Evolutionary conservation across 2,888 invertebrate genomes (phyloP), one percentile per base, ranked within the genome.

Genomic region (Dynastes grantii): DNA sequence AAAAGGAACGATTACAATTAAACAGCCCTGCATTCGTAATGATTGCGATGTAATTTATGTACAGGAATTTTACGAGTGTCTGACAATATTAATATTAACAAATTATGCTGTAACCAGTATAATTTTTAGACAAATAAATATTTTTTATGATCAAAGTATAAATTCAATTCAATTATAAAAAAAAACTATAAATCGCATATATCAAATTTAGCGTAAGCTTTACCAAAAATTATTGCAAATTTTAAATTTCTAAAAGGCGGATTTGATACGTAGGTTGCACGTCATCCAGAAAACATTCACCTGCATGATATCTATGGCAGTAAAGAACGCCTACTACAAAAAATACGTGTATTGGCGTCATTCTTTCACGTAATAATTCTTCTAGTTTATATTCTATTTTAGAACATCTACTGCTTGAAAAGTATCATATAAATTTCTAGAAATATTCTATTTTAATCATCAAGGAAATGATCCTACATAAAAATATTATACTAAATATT

Each of bases 271-370:
- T 45, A 75, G 45, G 22, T 5, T 22, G 11, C n/a, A 75, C 73
- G 73, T 75, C 73, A 75, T 29, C 22, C 45, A 16, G 40, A 75
- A 75, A 61, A 13, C 73, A 75, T 61, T 63, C 61, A 61, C 61
- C 61, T 45, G 27, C 73, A 11, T 61, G 61, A 27, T 16, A 71
- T 13, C 45, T 45, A 45, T 49, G 73, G 40, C 37, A 32, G 40
- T 76, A 67, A 55, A 55, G 16, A 37, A 27, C 53, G 65, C 76
- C 65, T 53, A 76, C 76, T 22, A 55, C 9, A 55, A 67, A 40
- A 67, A 22, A 55, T n/a, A 67, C 55, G 58, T 75, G 27, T 40
- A 61, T 61, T 13, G 73, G 67, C 55, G 67, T 75, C 58, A 61
- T 22, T 27, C 22, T 61, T 75, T 61, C 13, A 11, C 61, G 49